Evolutionary conservation across 2,113 vertebrate genomes (phyloP), one percentile per base, ranked within the genome.

Genomic region (Tonatia bakeri): DNA sequence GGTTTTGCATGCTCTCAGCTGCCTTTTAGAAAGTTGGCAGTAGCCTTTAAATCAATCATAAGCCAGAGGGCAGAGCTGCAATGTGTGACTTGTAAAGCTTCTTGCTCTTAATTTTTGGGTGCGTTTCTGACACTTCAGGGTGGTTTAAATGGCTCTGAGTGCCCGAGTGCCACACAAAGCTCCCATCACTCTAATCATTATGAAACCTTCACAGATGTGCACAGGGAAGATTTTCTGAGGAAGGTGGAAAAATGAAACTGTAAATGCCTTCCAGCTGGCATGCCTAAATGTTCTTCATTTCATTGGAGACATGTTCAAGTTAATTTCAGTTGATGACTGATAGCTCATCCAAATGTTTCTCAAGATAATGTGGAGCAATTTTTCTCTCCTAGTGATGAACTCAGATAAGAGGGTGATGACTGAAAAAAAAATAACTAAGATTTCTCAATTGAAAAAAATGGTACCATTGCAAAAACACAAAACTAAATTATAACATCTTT

Each of bases 251-350:
- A 98, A 97, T 88, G 92, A 91, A 97, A 88, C 91, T 82, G 70
- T 91, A 96, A 96, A 69, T 87, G 94, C 95, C 95, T 96, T 97
- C 95, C 98, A 98, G 98, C 96, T 98, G 98, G 93, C 84, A 8
- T n/a, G 33, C 87, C 87, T 61, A 82, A 97, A 93, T 81, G 89
- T 83, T 97, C 96, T 97, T 94, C 87, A 38, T 95, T 95, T 97
- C 96, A 83, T 76, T 65, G 85, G 96, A 97, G 94, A 94, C 86
- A 61, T 88, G 96, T 50, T 83, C 96, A 97, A 97, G 98, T 97
- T 97, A 89, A 97, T 96, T 96, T 96, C 94, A 87, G 89, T 67
- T 91, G 95, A 96, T 84, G 96, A 97, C 97, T 96, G 54, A 96
- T 90, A 77, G 84, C 94, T 97, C 87, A 80, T 87, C 75, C 90